Percentiles rank a stretch among this genome's conserved stretches.
Evolutionary conservation across 2,888 invertebrate species (phyloP).

Genomic region (Steromphala cineraria): DNA sequence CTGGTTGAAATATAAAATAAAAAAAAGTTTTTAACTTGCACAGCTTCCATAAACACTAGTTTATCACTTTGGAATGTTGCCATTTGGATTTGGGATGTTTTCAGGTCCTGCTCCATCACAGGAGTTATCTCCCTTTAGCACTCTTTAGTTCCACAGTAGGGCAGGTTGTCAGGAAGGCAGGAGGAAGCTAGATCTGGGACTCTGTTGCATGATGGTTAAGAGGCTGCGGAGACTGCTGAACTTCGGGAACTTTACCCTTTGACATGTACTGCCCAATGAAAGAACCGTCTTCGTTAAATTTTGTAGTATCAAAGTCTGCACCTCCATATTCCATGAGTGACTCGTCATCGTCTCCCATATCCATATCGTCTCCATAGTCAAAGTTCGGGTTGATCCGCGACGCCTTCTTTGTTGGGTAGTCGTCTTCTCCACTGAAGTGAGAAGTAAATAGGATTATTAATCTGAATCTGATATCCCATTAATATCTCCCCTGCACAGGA

Average conservation of each 20-base stretch:
- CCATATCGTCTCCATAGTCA: slow-evolving; percentile 37
- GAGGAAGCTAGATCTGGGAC: background rate
- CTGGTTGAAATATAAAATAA: no score
- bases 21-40: no score
- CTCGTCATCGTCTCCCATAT: slow-evolving; percentile 38
- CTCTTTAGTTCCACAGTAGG: background rate
- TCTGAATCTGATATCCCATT: no score
- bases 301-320: slow-evolving; percentile 36
- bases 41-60: no score
- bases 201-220: background rate
- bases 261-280: slow-evolving; percentile 45
- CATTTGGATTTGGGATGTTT: no score
- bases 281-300: slow-evolving; percentile 48
- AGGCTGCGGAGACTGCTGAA: slow-evolving; percentile 31
- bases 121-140: background rate
- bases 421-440: slow-evolving; percentile 23
- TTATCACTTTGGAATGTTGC: no score
- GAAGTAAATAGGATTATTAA: no score
- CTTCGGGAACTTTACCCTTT: slow-evolving; percentile 23
- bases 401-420: slow-evolving; percentile 33
- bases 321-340: slow-evolving; percentile 31
- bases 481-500: no score
- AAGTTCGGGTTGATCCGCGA: slow-evolving; percentile 23
- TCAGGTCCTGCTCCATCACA: no score
- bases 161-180: background rate